Conservation (phyloP, 2,888 invertebrate genomes). For the Andrena trimmerana region DNA sequence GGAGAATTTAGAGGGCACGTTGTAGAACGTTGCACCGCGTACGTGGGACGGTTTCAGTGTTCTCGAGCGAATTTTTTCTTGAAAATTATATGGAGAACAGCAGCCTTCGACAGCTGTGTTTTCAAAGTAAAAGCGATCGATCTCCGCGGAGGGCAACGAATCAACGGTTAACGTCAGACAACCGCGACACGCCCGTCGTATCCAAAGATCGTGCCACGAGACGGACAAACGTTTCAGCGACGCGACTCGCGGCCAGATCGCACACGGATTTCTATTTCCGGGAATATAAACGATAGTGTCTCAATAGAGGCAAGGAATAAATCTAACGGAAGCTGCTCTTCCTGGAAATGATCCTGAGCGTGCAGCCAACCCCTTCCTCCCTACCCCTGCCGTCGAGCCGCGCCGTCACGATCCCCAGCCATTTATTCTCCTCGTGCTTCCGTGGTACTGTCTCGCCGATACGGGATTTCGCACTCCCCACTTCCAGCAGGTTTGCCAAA, state of each 20-base stretch:
- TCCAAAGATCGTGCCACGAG: conserved; percentile 42
- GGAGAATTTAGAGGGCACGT: not conserved
- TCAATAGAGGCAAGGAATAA: conserved; percentile 78
- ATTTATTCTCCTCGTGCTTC: conserved; percentile 63
- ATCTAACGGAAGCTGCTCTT: conserved; percentile 75
- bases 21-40: not conserved
- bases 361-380: conserved; percentile 32
- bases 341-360: conserved; percentile 66
- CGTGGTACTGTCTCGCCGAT: conserved; percentile 46
- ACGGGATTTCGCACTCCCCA: conserved; percentile 11
- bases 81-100: no score
- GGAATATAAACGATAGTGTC: conserved; percentile 80
- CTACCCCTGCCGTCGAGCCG: conserved; percentile 21
- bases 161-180: conserved; percentile 51
- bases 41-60: not conserved
- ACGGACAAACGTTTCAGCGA: conserved; percentile 64
- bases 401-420: conserved; percentile 46
- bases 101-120: not conserved
- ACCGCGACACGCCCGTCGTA: conserved; percentile 27
- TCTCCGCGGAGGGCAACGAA: not conserved
- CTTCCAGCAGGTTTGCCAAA: not conserved
- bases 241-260: conserved; percentile 64
- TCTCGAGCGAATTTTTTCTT: no score
- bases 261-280: conserved; percentile 77
- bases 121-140: conserved; percentile 6